Conservation (phyloP, 2,888 invertebrate genomes). For the Syrphus vitripennis region DNA sequence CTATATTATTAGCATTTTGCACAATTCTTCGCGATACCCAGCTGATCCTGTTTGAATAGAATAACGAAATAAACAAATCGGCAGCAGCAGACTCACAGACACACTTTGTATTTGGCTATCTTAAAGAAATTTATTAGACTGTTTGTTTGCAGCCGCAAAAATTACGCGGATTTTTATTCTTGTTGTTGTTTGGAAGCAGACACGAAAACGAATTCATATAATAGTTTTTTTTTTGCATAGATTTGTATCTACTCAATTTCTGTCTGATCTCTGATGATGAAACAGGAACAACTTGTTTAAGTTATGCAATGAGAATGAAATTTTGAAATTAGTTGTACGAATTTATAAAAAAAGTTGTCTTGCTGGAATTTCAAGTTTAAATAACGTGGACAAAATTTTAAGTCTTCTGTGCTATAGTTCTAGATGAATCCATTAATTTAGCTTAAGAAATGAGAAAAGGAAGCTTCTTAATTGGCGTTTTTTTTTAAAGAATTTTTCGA, state of each 20-base stretch:
- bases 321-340: background rate
- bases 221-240: background rate
- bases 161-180: background rate
- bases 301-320: background rate
- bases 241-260: background rate
- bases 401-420: background rate
- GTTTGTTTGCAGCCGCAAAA: constrained; percentile 22
- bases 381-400: background rate
- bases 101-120: background rate
- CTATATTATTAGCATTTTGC: constrained; percentile 9
- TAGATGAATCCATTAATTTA: background rate
- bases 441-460: background rate
- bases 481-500: too few relatives aligned
- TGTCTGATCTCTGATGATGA: background rate
- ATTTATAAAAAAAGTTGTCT: background rate
- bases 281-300: background rate
- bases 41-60: constrained; percentile 17
- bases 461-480: too few relatives aligned
- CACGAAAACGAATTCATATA: background rate
- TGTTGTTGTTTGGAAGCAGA: background rate
- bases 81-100: too few relatives aligned
- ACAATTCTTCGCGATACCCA: background rate
- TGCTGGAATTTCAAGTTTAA: background rate
- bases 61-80: background rate
- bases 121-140: background rate